These are phyloP conservation scores for Hippolais icterina DNA, from an alignment of 2,113 vertebrate genomes.

Conservation along the genomic window DNA sequence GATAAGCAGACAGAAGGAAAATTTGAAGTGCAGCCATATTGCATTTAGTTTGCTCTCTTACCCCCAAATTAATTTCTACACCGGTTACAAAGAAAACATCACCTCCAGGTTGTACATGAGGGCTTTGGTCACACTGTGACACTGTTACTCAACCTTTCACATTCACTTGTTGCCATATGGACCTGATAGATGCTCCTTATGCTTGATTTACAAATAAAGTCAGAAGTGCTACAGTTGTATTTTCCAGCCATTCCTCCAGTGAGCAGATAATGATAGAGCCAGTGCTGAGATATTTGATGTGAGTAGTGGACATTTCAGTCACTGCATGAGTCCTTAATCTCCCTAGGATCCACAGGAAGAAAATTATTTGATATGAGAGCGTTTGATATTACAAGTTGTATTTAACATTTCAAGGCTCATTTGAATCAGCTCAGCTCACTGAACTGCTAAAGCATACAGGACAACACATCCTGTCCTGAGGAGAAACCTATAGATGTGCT, in stretches of 20 bases:
- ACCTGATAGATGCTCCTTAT: background rate
- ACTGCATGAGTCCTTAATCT: slow-evolving; percentile 62
- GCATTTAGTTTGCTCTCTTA: slow-evolving; percentile 10
- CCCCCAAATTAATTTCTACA: slow-evolving; percentile 20
- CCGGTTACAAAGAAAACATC: slow-evolving; percentile 11
- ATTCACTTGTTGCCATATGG: background rate
- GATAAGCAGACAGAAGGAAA: slow-evolving; percentile 25
- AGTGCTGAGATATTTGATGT: slow-evolving; percentile 38
- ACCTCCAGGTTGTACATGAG: background rate
- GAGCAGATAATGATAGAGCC: slow-evolving; percentile 26
- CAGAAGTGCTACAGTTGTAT: background rate
- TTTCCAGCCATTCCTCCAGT: slow-evolving; percentile 24
- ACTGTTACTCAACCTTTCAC: background rate
- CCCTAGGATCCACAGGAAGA: slow-evolving; percentile 63
- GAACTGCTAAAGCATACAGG: slow-evolving; percentile 56
- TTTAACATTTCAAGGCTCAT: slow-evolving; percentile 80
- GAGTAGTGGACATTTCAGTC: slow-evolving; percentile 56
- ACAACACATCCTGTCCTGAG: background rate
- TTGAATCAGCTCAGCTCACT: slow-evolving; percentile 64
- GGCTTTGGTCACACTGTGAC: slow-evolving; percentile 22
- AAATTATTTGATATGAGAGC: slow-evolving; percentile 73
- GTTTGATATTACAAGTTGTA: slow-evolving; percentile 76
- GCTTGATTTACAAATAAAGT: background rate
- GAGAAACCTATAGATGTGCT: slow-evolving; percentile 17
- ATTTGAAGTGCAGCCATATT: background rate